Percentiles rank a stretch among this genome's conserved stretches.
These are phyloP conservation scores for Liopterus haemorrhoidalis DNA, from an alignment of 2,888 invertebrate species.

Conservation along the genomic window DNA sequence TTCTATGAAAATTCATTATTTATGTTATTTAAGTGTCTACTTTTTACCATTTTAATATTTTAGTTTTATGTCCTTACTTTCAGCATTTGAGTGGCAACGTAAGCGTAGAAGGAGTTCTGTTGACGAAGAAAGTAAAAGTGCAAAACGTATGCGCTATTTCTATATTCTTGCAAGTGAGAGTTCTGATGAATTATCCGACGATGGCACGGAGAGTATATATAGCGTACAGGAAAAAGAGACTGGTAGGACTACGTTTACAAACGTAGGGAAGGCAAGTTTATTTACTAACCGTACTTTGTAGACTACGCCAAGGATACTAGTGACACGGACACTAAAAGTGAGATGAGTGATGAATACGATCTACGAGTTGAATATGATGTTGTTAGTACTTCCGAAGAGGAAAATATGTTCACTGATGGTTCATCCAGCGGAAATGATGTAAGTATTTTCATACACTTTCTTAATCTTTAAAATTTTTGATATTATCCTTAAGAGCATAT, in stretches of 20 bases:
- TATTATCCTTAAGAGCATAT: slow-evolving; percentile 7
- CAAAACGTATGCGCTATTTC: slow-evolving; percentile 32
- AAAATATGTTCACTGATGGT: slow-evolving; percentile 39
- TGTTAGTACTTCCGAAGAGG: slow-evolving; percentile 12
- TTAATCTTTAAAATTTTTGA: too few relatives aligned
- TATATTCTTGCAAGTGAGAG: slow-evolving; percentile 46
- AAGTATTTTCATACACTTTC: slow-evolving; percentile 25
- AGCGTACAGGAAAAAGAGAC: slow-evolving; percentile 62
- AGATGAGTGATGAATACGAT: slow-evolving; percentile 33
- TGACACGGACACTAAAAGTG: slow-evolving; percentile 40
- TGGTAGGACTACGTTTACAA: slow-evolving; percentile 46
- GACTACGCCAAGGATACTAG: slow-evolving; percentile 43
- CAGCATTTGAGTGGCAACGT: too few relatives aligned
- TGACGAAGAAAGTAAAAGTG: too few relatives aligned
- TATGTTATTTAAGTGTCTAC: too few relatives aligned
- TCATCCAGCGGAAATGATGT: slow-evolving; percentile 54
- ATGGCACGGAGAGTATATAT: slow-evolving; percentile 53
- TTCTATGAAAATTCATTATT: too few relatives aligned
- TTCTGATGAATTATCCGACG: slow-evolving; percentile 38
- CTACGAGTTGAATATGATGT: slow-evolving; percentile 40
- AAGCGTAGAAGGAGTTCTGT: too few relatives aligned
- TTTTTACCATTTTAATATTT: too few relatives aligned
- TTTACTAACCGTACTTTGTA: slow-evolving; percentile 37
- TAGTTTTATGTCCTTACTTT: too few relatives aligned
- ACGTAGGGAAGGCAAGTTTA: slow-evolving; percentile 5